Evolutionary conservation across 2,113 vertebrate species (phyloP), one percentile per base, ranked within the genome.

Genomic region (Phalacrocorax carbo): DNA sequence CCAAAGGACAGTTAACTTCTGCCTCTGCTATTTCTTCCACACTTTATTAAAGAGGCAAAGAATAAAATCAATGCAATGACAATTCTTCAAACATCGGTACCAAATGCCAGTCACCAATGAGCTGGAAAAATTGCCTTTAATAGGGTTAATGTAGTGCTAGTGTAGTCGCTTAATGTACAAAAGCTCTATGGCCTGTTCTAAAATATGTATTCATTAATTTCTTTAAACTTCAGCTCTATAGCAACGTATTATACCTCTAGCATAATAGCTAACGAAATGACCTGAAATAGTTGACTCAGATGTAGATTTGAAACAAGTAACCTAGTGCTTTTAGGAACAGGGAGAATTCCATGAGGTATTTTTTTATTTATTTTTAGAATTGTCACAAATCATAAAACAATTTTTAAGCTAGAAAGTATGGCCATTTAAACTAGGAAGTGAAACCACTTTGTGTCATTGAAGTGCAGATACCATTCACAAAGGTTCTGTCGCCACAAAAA

Each of bases 71-170:
- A 95, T 88, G 52, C 78, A 88, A 70, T 68, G 81, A 51, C 82
- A 81, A 19, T 88, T 76, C 87, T 93, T 96, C 85, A 96, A 85
- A 94, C 54, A 57, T 96, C 94, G 79, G 49, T 90, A 77, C 69
- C 51, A 92, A 96, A 91, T 92, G 94, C 94, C 97, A 86, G 82
- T 97, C 94, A 97, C 55, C 84, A 95, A 86, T 89, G 91, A 96
- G 77, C 86, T 92, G 94, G 84, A 97, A 97, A 96, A 96, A 92
- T 91, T 97, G 71, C 55, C 65, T 96, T 91, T 92, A 94, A 93
- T 95, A 87, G 73, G 44, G 84, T 93, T 93, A 94, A 91, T 87
- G 70, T 71, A 94, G 57, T 94, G 44, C 82, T 95, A 81, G 64
- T 77, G 42, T 90, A 79, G 66, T 81, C 15, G 11, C 62, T 91